phyloP scores from a whole-genome alignment of 2,113 vertebrate genomes.

The Strigops habroptila region DNA sequence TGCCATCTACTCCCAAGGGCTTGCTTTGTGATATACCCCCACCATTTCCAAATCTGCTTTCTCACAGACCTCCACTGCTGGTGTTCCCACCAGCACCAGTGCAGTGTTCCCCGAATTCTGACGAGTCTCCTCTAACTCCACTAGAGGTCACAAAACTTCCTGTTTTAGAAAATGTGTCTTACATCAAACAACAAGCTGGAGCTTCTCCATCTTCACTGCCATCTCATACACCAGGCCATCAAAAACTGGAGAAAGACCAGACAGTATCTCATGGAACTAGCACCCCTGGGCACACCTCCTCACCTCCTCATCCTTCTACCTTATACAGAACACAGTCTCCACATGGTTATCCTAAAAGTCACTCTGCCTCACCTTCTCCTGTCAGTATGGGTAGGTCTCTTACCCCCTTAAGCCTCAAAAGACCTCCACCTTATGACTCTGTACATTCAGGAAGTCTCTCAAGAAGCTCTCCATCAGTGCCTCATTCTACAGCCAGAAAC shows the following conservation, averaged over 20 bases:
- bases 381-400: conserved; percentile 90
- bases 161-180: conserved; percentile 83
- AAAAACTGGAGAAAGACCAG: conserved; percentile 84
- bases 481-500: conserved; percentile 81
- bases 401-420: conserved; percentile 91
- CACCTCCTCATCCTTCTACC: conserved; percentile 88
- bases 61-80: conserved; percentile 88
- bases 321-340: conserved; percentile 86
- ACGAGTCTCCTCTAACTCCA: conserved; percentile 94
- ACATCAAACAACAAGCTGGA: conserved; percentile 81
- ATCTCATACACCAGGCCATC: conserved; percentile 79
- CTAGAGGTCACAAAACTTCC: conserved; percentile 91
- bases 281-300: conserved; percentile 83
- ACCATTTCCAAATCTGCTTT: conserved; percentile 93
- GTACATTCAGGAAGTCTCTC: conserved; percentile 88
- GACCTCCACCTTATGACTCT: conserved; percentile 91
- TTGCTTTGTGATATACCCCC: conserved; percentile 90
- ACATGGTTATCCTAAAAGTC: conserved; percentile 90
- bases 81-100: conserved; percentile 92
- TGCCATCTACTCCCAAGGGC: conserved; percentile 83
- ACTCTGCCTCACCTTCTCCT: conserved; percentile 92
- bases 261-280: conserved; percentile 77
- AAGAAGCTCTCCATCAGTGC: conserved; percentile 88
- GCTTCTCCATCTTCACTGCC: conserved; percentile 81
- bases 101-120: conserved; percentile 94